These are phyloP conservation scores for Drosophila bocki DNA, from an alignment of 1,140 invertebrate genomes.

Conservation along the genomic window DNA sequence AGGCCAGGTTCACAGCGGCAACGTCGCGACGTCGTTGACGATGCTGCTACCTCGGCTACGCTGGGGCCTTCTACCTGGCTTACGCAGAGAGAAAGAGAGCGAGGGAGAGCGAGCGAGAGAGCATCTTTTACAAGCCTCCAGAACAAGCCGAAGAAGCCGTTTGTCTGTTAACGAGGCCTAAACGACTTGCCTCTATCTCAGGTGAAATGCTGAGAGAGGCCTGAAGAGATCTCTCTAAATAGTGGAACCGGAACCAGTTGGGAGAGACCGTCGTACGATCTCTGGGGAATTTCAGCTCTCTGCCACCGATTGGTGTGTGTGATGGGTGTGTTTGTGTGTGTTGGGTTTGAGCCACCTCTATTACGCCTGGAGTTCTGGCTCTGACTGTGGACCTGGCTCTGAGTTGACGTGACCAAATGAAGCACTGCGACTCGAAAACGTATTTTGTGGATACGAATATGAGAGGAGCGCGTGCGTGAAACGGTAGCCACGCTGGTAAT, in stretches of 20 bases:
- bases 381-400: constrained; percentile 12
- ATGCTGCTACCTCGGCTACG: constrained; percentile 83
- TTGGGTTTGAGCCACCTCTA: constrained; percentile 64
- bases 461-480: constrained; percentile 58
- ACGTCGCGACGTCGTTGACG: constrained; percentile 56
- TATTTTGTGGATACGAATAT: constrained; percentile 79
- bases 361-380: constrained; percentile 66
- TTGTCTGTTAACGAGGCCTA: constrained; percentile 81
- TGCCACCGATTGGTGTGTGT: constrained; percentile 8
- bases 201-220: constrained; percentile 35
- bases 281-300: constrained; percentile 30
- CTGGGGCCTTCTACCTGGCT: constrained; percentile 81
- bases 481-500: constrained; percentile 81
- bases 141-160: constrained; percentile 76
- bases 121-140: constrained; percentile 51
- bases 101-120: constrained; percentile 22
- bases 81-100: constrained; percentile 73
- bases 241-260: constrained; percentile 73
- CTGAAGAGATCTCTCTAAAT: constrained; percentile 33
- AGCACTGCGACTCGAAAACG: constrained; percentile 66
- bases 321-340: constrained; percentile 8
- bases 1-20: constrained; percentile 46
- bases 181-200: constrained; percentile 66
- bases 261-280: constrained; percentile 5
- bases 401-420: constrained; percentile 76